Percentiles rank a stretch among this genome's conserved stretches.
Conservation (phyloP, 2,888 invertebrate genomes). For the Trisateles emortualis region DNA sequence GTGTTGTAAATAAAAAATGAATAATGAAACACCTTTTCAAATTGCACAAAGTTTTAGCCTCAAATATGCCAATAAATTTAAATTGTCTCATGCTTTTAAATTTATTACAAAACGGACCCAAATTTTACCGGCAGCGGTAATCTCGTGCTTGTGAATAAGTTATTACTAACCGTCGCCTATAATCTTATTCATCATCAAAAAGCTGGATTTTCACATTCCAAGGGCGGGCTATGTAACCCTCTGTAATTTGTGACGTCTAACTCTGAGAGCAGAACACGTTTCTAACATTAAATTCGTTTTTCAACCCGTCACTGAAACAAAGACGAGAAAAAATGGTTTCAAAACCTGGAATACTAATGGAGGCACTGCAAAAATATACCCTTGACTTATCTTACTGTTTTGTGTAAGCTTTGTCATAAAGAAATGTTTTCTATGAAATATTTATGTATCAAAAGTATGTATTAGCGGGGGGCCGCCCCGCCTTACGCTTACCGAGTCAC, state of each 20-base stretch:
- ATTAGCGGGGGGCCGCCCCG: too few species aligned
- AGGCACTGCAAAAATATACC: neutral
- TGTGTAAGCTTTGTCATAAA: neutral
- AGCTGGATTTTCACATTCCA: slow-evolving; percentile 3
- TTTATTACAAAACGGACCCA: neutral
- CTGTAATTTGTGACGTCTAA: slow-evolving; percentile 7
- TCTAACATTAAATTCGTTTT: slow-evolving; percentile 13
- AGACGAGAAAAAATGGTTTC: slow-evolving; percentile 8
- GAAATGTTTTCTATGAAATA: neutral
- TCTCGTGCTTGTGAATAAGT: neutral
- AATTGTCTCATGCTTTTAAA: neutral
- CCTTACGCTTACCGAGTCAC: too few species aligned
- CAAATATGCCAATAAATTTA: neutral
- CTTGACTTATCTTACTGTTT: neutral
- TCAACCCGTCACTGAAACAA: slow-evolving; percentile 9
- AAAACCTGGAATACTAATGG: slow-evolving; percentile 11
- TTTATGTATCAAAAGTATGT: too few species aligned
- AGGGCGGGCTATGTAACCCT: neutral
- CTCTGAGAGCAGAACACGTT: slow-evolving; percentile 7
- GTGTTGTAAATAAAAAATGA: neutral
- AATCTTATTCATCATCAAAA: slow-evolving; percentile 1
- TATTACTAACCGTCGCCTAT: slow-evolving; percentile 1
- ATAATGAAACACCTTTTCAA: neutral
- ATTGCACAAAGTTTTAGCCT: neutral
- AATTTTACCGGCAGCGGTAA: neutral